Evolutionary conservation across 2,113 vertebrate genomes (phyloP).

Genomic region (Lycaon pictus): DNA sequence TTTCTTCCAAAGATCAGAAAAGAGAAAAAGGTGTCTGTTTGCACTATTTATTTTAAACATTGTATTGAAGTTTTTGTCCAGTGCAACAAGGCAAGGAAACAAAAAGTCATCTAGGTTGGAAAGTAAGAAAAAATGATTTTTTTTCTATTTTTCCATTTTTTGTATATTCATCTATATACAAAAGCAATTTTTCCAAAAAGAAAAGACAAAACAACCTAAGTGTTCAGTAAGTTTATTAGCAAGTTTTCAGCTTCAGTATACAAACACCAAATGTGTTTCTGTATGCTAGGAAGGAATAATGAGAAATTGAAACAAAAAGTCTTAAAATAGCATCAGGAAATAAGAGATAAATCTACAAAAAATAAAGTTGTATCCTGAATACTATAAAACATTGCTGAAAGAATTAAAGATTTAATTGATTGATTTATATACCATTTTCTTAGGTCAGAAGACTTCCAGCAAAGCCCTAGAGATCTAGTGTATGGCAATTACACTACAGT

Average conservation of each 20-base stretch:
- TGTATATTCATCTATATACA: not conserved
- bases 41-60: not conserved
- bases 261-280: not conserved
- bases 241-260: not conserved
- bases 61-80: not conserved
- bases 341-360: not conserved
- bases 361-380: not conserved
- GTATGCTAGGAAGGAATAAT: not conserved
- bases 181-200: not conserved
- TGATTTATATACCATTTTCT: not conserved
- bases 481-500: not conserved
- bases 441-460: not conserved
- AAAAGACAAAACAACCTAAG: not conserved
- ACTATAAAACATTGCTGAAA: not conserved
- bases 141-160: not conserved
- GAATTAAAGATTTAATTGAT: not conserved
- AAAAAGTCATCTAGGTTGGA: not conserved
- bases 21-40: not conserved
- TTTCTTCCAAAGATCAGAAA: not conserved
- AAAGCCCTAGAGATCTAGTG: not conserved
- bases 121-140: not conserved
- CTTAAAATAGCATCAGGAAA: not conserved
- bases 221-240: not conserved
- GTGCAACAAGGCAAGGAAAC: not conserved
- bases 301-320: not conserved